phyloP scores from a whole-genome alignment of 2,888 invertebrate genomes.

The Eilema griseolum region DNA sequence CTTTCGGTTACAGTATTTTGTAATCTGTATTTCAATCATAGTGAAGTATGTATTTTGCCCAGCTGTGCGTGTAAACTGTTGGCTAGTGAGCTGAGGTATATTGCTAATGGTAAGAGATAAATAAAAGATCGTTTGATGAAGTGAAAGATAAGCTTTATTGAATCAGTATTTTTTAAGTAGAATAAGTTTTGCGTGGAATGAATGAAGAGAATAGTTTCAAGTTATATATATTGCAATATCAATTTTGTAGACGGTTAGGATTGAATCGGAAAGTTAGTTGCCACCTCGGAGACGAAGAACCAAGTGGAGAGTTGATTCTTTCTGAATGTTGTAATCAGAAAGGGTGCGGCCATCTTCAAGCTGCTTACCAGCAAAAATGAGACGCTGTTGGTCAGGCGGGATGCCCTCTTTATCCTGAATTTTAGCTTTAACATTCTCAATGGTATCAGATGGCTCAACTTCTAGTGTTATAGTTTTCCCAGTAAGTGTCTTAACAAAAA shows the following conservation, averaged over 20 bases:
- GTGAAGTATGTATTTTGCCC: no score
- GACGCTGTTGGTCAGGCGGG: no score
- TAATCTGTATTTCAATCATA: no score
- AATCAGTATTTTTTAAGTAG: constrained; percentile 55
- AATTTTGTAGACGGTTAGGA: constrained; percentile 31
- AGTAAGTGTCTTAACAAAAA: constrained; percentile 64
- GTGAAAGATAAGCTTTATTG: constrained; percentile 34
- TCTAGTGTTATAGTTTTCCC: constrained; percentile 66
- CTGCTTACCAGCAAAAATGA: no score
- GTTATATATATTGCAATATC: constrained; percentile 35
- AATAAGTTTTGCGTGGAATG: constrained; percentile 62
- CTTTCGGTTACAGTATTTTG: no score
- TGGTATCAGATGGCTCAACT: constrained; percentile 64
- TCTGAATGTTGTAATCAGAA: constrained; percentile 66
- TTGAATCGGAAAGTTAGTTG: constrained; percentile 37
- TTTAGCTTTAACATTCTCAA: no score
- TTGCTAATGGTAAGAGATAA: neutral
- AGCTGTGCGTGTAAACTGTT: no score
- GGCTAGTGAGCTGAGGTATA: no score
- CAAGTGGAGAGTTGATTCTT: constrained; percentile 60
- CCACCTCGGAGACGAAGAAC: constrained; percentile 54
- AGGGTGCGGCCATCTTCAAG: no score
- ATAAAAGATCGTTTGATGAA: neutral
- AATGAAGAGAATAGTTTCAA: constrained; percentile 51
- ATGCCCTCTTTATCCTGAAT: no score